Base-by-base conservation (phyloP, 2,113 vertebrate species). In the Uropsilus gracilis region DNA sequence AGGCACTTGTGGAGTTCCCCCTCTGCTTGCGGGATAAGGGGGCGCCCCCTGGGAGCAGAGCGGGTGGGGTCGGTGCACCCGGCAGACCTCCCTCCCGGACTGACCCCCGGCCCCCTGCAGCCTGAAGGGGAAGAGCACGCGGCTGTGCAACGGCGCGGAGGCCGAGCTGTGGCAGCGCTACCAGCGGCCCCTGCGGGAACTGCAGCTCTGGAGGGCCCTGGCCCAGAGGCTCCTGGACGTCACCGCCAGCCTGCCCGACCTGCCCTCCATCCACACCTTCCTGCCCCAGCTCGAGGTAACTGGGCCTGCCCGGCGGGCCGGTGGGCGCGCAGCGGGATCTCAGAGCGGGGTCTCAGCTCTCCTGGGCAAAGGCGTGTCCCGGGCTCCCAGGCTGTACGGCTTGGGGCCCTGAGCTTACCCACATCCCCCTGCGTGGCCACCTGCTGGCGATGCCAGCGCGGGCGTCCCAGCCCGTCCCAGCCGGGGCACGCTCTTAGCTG, bases 261-360 rank as follows among this genome's bases (percentile, higher is more conserved):
- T 98, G 94, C 97, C 97, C 0, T 96, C 99, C 95, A 98, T 98
- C 39, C 98, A 98, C 28, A 97, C 98, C 95, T 95, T 98, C 73
- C 97, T 99, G 75, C 98, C 98, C 34, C 98, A 98, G 91, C 98
- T 99, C 3, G 98, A 99, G 99, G 99, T 99, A 98, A 94, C 11
- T 71, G 11, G 13, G 18, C 87, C 53, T 37, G 42, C 76, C 90
- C 10, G 82, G 81, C 28, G 18, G 30, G 7, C 37, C 7, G 0
- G 0, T 0, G 91, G 48, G 26, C 42, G 66, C 13, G 1, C 13
- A 8, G 18, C 24, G 75, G 44, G 46, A 32, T 37, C 76, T 77
- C 82, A 6, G 92, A n/a, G n/a, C n/a, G n/a, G n/a, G n/a, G n/a
- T n/a, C n/a, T n/a, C 78, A 46, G 0, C 8, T 46, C 5, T 57